A percentile compares a stretch with the other conserved stretches of the same genome.
Conservation (phyloP, 2,113 vertebrate species). For the Alces alces region DNA sequence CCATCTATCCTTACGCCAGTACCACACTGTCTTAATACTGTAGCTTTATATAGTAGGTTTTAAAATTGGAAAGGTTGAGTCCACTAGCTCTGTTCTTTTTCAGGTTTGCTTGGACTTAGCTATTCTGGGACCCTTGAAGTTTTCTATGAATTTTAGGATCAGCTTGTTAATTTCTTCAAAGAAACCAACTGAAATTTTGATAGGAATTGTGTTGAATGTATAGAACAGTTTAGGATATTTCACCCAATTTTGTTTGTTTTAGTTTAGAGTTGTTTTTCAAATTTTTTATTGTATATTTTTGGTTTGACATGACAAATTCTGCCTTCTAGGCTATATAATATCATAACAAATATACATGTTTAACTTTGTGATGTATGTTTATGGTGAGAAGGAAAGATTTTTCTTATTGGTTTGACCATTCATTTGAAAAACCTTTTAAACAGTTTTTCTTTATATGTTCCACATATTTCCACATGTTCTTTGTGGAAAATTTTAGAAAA, state of each 20-base stretch:
- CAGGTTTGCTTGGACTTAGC: background rate
- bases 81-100: background rate
- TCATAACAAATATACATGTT: background rate
- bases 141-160: background rate
- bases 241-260: background rate
- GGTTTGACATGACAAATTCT: background rate
- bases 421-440: background rate
- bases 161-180: slow-evolving; percentile 22
- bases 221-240: background rate
- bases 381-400: background rate
- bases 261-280: background rate
- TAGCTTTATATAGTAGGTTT: slow-evolving; percentile 21
- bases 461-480: background rate
- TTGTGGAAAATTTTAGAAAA: slow-evolving; percentile 12
- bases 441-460: background rate
- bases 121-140: slow-evolving; percentile 3
- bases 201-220: background rate
- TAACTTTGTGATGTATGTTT: background rate
- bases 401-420: background rate
- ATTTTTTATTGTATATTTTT: background rate
- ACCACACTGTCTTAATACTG: background rate
- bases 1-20: background rate
- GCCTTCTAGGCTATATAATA: background rate
- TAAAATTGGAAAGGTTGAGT: background rate
- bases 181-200: background rate